Evolutionary conservation across 2,113 vertebrate species (phyloP).

Genomic region (Heterotis niloticus): DNA sequence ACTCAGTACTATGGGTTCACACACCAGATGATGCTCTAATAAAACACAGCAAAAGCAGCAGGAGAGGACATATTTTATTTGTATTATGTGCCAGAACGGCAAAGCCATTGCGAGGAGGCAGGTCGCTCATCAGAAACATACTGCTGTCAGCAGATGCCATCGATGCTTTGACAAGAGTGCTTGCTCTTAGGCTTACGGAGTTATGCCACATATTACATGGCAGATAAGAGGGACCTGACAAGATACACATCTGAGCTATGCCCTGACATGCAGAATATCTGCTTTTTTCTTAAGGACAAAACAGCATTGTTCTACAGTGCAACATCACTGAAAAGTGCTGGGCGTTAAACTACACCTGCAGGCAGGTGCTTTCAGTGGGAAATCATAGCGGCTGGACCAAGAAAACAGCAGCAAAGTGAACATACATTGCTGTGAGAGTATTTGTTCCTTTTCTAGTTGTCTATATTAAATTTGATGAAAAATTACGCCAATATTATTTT

Average conservation of each 20-base stretch:
- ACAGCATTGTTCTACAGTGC: constrained; percentile 38
- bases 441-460: neutral
- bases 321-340: constrained; percentile 28
- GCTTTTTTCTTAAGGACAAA: constrained; percentile 29
- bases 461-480: too few relatives aligned
- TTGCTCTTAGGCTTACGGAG: too few relatives aligned
- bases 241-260: neutral
- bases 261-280: neutral
- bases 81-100: neutral
- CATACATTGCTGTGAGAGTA: neutral
- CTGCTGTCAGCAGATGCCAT: too few relatives aligned
- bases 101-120: neutral
- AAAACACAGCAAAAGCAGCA: neutral
- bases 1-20: neutral
- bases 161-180: too few relatives aligned
- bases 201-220: neutral
- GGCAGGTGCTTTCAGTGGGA: neutral
- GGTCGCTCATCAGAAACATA: too few relatives aligned
- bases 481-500: too few relatives aligned
- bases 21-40: neutral
- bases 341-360: constrained; percentile 14
- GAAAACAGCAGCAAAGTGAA: neutral
- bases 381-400: constrained; percentile 23
- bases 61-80: neutral
- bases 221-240: neutral